Evolutionary conservation across 1,140 invertebrate species (phyloP), one percentile per base, ranked within the genome.

Genomic region (Aplysia californica): DNA sequence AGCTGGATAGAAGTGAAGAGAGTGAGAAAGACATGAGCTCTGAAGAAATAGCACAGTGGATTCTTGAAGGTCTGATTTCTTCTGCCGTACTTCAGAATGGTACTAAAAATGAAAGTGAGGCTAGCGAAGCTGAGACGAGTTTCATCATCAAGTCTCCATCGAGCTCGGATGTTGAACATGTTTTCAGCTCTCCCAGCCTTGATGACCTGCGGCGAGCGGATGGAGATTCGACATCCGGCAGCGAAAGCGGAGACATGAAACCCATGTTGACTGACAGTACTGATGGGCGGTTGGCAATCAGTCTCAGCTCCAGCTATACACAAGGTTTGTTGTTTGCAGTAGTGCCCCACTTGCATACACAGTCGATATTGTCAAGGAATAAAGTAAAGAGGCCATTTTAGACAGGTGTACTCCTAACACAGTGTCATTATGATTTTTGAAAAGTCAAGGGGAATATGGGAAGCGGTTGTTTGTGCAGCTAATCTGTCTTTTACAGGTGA

Each of bases 41-140:
- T 38, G 70, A 73, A 31, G 35, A 73, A n/a, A 36, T 73, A 38
- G 70, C 56, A 18, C 26, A 4, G 21, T 73, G 70, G 70, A 61
- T 73, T 26, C n/a, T 73, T n/a, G 36, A 73, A 35, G 36, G 56
- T 61, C 5, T 73, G 3, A 61, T 73, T 31, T 39, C 50, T 31
- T 39, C 68, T 5, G 68, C 50, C 2, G 50, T 70, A 33, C 33
- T 33, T 6, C 26, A 56, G n/a, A n/a, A n/a, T 15, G 31, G 26
- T 0, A 35, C 44, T 31, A 26, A 41, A 3, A 39, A 38, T 20
- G 26, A 38, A n/a, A n/a, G n/a, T 20, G 26, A 26, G 0, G 23
- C 50, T 31, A 33, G 26, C n/a, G 68, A 70, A n/a, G 29, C 3
- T n/a, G 68, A 70, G 6, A 35, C 2, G 31, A 36, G 50, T 26